Conservation (phyloP, 2,113 vertebrate species). For the Sciurus niger region DNA sequence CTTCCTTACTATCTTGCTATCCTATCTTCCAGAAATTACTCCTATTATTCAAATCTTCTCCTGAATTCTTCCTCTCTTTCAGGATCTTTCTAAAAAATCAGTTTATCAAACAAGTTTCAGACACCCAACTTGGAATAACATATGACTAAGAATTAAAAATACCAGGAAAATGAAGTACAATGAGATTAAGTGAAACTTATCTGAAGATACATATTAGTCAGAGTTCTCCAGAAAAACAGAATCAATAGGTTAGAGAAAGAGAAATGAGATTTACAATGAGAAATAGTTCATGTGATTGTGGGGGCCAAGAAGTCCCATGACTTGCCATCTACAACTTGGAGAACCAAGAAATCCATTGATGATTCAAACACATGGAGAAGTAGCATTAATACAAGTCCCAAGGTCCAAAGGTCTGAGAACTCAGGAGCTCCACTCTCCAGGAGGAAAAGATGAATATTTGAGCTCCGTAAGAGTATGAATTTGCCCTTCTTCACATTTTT, state of each 20-base stretch:
- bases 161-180: not conserved
- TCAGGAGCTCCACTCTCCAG: not conserved
- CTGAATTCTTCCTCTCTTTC: conserved; percentile 35
- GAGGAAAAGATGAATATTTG: not conserved
- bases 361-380: not conserved
- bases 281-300: not conserved
- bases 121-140: not conserved
- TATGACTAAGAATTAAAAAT: conserved; percentile 4
- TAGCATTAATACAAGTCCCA: not conserved
- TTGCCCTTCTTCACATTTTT: not conserved
- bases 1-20: not conserved
- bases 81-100: not conserved
- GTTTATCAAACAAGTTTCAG: not conserved
- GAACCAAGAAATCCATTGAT: not conserved
- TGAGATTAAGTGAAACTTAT: not conserved
- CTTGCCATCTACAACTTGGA: not conserved
- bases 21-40: conserved; percentile 23
- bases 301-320: not conserved
- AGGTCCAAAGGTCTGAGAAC: not conserved
- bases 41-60: not conserved
- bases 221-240: not conserved
- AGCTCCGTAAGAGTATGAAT: not conserved
- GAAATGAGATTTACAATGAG: not conserved
- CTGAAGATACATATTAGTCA: not conserved
- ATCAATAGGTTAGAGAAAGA: not conserved